A percentile compares a stretch with the other conserved stretches of the same genome.
Conservation (phyloP, 2,797 vertebrate species). For the Acipenser transmontanus region DNA sequence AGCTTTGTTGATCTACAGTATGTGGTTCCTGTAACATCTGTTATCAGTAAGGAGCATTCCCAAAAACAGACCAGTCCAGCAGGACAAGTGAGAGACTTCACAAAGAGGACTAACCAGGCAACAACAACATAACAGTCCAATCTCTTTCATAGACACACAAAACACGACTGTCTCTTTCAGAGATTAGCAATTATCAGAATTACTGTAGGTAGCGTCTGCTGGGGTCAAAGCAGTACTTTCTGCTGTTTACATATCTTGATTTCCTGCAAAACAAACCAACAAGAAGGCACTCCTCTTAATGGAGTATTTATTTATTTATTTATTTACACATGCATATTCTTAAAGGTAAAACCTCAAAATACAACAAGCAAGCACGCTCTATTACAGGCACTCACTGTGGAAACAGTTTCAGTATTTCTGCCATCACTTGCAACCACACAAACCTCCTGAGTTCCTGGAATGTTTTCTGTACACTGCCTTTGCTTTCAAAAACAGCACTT, state of each 20-base stretch:
- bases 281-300: conserved; percentile 45
- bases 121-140: conserved; percentile 8
- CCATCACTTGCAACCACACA: conserved; percentile 31
- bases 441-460: conserved; percentile 14
- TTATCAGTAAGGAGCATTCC: conserved; percentile 56
- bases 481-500: background rate
- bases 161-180: conserved; percentile 76
- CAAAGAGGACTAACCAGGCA: too few relatives aligned
- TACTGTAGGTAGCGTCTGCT: conserved; percentile 59
- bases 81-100: too few relatives aligned
- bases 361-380: too few relatives aligned
- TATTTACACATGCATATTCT: too few relatives aligned
- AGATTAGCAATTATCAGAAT: conserved; percentile 79
- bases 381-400: background rate
- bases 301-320: too few relatives aligned
- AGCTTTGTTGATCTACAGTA: conserved; percentile 45
- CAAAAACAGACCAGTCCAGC: conserved; percentile 31
- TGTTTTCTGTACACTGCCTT: background rate
- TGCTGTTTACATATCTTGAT: conserved; percentile 56
- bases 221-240: conserved; percentile 73
- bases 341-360: too few relatives aligned
- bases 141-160: conserved; percentile 55
- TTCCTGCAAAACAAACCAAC: conserved; percentile 71
- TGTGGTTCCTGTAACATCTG: conserved; percentile 49
- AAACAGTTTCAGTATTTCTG: background rate